Conservation (phyloP, 1,140 invertebrate species). For the Kradibia gibbosae region DNA sequence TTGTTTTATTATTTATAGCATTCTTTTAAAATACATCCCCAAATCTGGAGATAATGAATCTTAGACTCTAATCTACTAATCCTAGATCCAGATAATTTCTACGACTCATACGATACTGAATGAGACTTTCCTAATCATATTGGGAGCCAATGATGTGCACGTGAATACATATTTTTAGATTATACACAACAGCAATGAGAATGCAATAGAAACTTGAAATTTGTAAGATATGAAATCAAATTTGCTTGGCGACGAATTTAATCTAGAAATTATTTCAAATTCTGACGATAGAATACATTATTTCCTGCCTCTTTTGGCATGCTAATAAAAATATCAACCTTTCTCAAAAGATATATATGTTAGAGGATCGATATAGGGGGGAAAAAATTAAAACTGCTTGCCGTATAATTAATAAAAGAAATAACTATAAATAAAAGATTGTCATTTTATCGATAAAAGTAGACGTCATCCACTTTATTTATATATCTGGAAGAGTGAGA, state of each 20-base stretch:
- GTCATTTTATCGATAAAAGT: slow-evolving; percentile 4
- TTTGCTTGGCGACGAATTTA: neutral
- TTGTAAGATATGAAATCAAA: neutral
- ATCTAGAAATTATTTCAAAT: neutral
- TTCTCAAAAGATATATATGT: neutral
- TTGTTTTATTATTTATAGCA: too few species aligned
- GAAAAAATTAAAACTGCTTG: too few species aligned
- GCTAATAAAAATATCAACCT: neutral
- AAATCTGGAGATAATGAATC: too few species aligned
- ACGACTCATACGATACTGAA: too few species aligned
- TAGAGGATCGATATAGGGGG: neutral
- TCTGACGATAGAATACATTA: neutral
- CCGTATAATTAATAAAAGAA: neutral
- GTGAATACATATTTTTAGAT: too few species aligned
- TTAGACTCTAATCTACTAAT: too few species aligned
- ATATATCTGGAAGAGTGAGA: slow-evolving; percentile 32
- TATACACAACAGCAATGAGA: too few species aligned
- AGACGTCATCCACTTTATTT: slow-evolving; percentile 37
- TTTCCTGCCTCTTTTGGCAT: neutral
- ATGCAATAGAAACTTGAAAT: neutral
- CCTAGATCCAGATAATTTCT: too few species aligned
- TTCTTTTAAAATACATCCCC: too few species aligned
- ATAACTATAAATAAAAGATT: neutral
- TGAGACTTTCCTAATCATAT: too few species aligned
- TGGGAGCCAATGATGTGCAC: too few species aligned